phyloP scores from a whole-genome alignment of 2,797 vertebrate genomes.

The Pipistrellus pygmaeus region DNA sequence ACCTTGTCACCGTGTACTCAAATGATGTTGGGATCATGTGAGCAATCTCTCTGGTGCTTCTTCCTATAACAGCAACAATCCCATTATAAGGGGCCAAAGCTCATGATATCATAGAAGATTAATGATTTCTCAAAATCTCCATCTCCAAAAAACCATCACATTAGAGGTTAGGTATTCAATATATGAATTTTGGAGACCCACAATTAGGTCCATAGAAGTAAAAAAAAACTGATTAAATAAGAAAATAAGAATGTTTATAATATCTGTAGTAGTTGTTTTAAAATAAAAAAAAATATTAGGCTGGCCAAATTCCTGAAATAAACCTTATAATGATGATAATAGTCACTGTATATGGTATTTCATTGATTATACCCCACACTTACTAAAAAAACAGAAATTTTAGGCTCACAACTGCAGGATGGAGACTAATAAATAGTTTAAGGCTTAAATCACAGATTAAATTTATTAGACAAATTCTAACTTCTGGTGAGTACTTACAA shows the following conservation, averaged over 20 bases:
- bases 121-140: not conserved
- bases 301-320: not conserved
- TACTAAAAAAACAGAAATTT: not conserved
- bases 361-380: not conserved
- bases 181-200: not conserved
- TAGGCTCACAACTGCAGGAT: not conserved
- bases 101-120: not conserved
- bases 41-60: not conserved
- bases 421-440: not conserved
- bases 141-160: not conserved
- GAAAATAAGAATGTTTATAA: not conserved
- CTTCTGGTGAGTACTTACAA: not conserved
- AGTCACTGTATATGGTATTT: not conserved
- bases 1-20: not conserved
- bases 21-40: not conserved
- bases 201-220: not conserved
- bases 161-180: not conserved
- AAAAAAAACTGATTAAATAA: not conserved
- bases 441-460: not conserved
- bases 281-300: not conserved
- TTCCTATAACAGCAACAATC: not conserved
- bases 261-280: not conserved
- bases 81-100: not conserved
- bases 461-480: not conserved
- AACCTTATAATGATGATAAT: not conserved